Evolutionary conservation across 2,113 vertebrate species (phyloP).

Genomic region (Cranoglanis bouderius): DNA sequence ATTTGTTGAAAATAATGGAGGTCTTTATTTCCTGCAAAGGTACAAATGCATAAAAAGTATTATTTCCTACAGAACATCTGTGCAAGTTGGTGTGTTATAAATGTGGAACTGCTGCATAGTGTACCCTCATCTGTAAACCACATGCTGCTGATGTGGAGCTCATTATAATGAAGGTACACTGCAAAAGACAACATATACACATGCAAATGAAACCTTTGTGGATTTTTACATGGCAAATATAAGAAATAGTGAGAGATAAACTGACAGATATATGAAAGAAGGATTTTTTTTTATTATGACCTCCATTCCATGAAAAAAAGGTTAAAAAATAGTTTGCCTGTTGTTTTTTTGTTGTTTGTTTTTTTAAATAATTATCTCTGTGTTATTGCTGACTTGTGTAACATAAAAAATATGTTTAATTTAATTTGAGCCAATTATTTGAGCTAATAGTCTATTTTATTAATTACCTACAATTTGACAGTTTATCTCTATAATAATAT

Average conservation of each 20-base stretch:
- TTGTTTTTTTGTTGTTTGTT: neutral
- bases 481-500: neutral
- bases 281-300: neutral
- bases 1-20: neutral
- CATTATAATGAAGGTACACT: slow-evolving; percentile 12
- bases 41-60: neutral
- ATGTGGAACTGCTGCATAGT: slow-evolving; percentile 10
- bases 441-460: neutral
- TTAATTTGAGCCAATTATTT: slow-evolving; percentile 11
- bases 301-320: neutral
- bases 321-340: neutral
- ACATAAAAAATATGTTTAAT: slow-evolving; percentile 1
- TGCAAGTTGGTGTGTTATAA: slow-evolving; percentile 4
- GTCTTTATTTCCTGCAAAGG: neutral
- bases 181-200: neutral
- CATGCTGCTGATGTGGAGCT: slow-evolving; percentile 5
- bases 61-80: slow-evolving; percentile 29
- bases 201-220: slow-evolving; percentile 23
- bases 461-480: neutral
- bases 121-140: neutral
- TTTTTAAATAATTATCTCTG: neutral
- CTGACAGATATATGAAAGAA: neutral
- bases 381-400: slow-evolving; percentile 12
- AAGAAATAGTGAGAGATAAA: neutral
- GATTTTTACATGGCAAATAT: neutral